Base-by-base conservation (phyloP, 2,797 vertebrate species). In the Urocyon cinereoargenteus region DNA sequence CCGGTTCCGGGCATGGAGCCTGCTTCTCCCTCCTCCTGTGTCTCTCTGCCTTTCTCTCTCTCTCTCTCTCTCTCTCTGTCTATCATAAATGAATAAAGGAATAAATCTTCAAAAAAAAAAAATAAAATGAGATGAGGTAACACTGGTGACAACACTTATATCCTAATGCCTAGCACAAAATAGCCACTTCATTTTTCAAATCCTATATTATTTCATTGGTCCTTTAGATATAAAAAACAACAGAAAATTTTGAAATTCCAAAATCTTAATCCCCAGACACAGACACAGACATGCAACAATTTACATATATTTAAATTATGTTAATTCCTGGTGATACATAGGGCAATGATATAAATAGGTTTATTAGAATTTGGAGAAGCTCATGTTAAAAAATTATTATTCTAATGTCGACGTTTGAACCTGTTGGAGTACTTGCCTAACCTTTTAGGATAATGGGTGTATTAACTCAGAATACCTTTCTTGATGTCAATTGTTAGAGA, bases 211-310 rank as follows among this genome's bases (percentile, higher is more conserved):
- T 93, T 84, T 84, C 24, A 70, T 84, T 68, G 21, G 59, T 66
- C 72, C 49, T 78, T 97, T 34, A 61, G n/a, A 55, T 94, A 40
- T 36, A 34, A 3, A 75, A 66, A 90, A 81, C 57, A 57, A 49
- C 18, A 85, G n/a, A 66, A 97, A 78, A 89, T 34, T 89, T 89
- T 45, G 31, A 94, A 95, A 83, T 84, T 57, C 21, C 5, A 55
- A 53, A 90, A 34, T 86, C 10, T 92, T 70, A 49, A 77, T 81
- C 4, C 14, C 85, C 36, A 66, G 28, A 34, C 18, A 68, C n/a
- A 68, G n/a, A 68, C 15, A 64, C 21, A 64, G 13, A 45, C 7
- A 82, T 18, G 40, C 4, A 53, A 68, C 21, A 62, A 22, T 51
- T 88, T 62, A 36, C 18, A 55, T 40, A 86, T 40, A 28, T 57